A percentile compares a stretch with the other conserved stretches of the same genome.
Evolutionary conservation across 2,113 vertebrate genomes (phyloP).

Genomic region (Emberiza fucata): DNA sequence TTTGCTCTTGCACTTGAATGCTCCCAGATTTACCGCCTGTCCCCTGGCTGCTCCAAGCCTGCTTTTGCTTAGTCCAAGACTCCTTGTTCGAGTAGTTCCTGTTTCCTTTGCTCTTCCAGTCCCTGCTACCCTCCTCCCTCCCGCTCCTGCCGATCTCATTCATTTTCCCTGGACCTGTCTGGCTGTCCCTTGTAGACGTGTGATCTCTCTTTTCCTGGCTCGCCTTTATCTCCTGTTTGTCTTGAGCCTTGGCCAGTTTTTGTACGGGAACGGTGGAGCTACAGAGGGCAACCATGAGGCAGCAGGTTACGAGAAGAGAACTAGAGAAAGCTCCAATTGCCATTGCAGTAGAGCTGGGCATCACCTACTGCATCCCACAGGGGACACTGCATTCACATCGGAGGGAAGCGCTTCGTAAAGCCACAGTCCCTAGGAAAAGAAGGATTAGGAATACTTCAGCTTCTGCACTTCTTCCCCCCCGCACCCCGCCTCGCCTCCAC

Average conservation of each 20-base stretch:
- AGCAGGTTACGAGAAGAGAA: slow-evolving; percentile 87
- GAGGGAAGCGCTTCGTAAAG: slow-evolving; percentile 64
- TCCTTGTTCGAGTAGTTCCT: slow-evolving; percentile 74
- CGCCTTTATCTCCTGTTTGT: slow-evolving; percentile 70
- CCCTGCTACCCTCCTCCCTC: slow-evolving; percentile 72
- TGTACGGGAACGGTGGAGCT: slow-evolving; percentile 85
- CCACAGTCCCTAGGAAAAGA: slow-evolving; percentile 71
- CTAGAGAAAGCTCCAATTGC: slow-evolving; percentile 84
- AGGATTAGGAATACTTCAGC: slow-evolving; percentile 58
- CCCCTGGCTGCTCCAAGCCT: slow-evolving; percentile 73
- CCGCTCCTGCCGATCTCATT: slow-evolving; percentile 79
- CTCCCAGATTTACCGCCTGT: slow-evolving; percentile 67
- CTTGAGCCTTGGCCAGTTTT: slow-evolving; percentile 74
- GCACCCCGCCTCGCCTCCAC: not conserved
- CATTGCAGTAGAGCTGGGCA: slow-evolving; percentile 88
- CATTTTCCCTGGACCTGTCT: slow-evolving; percentile 71
- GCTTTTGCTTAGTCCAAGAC: slow-evolving; percentile 73
- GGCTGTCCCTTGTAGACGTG: slow-evolving; percentile 70
- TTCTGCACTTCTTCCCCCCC: not conserved
- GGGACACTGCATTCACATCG: slow-evolving; percentile 85
- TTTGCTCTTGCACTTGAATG: slow-evolving; percentile 71
- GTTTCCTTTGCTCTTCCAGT: slow-evolving; percentile 76
- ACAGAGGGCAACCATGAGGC: slow-evolving; percentile 84
- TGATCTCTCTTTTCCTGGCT: slow-evolving; percentile 84
- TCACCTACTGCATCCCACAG: slow-evolving; percentile 88